Evolutionary conservation across 2,113 vertebrate genomes (phyloP).

Genomic region (Chionomys nivalis): DNA sequence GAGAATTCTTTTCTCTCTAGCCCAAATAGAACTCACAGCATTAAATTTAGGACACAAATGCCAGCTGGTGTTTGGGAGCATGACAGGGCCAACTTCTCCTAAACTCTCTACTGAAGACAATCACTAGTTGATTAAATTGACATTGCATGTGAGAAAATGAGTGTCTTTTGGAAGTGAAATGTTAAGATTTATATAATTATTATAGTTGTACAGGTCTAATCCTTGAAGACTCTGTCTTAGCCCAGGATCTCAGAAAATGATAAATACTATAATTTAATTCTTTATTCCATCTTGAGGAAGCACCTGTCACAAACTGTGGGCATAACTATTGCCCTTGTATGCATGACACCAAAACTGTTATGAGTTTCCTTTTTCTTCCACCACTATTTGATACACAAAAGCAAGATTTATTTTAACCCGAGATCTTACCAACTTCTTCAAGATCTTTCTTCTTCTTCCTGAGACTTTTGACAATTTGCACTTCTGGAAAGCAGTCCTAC

Average conservation of each 20-base stretch:
- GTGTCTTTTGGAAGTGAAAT: slow-evolving; percentile 41
- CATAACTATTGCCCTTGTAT: neutral
- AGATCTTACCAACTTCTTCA: neutral
- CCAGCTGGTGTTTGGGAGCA: neutral
- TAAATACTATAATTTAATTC: neutral
- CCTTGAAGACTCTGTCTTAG: no score
- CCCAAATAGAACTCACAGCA: neutral
- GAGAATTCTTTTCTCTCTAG: neutral
- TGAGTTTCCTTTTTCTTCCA: neutral
- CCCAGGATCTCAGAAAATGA: neutral
- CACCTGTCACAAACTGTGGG: neutral
- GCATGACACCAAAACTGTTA: neutral
- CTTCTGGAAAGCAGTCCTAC: neutral
- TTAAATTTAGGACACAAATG: neutral
- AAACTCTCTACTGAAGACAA: slow-evolving; percentile 55
- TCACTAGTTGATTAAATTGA: slow-evolving; percentile 70
- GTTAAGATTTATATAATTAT: neutral
- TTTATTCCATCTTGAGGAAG: neutral
- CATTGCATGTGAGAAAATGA: slow-evolving; percentile 61
- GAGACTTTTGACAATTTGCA: neutral
- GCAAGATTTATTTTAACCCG: neutral
- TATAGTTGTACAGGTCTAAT: neutral
- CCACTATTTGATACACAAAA: neutral
- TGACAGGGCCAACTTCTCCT: neutral
- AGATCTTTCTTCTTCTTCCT: neutral